Conservation (phyloP, 1,140 invertebrate genomes). For the Tetramorium parvispinum region DNA sequence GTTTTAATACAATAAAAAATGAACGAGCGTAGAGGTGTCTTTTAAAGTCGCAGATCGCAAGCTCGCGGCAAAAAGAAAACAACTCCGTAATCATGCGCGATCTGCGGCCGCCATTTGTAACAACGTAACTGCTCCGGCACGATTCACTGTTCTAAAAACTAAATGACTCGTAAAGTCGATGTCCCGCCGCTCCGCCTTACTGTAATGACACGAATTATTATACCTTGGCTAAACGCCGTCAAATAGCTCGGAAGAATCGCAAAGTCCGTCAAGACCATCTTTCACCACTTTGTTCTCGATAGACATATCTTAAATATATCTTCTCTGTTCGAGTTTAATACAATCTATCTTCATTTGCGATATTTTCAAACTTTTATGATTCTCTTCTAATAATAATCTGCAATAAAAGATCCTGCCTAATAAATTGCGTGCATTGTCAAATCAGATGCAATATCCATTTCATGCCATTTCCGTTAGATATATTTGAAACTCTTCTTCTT, state of each 20-base stretch:
- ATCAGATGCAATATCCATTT: background rate
- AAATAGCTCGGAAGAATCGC: conserved; percentile 52
- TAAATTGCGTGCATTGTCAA: background rate
- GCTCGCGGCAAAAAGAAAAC: conserved; percentile 27
- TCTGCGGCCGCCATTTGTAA: conserved; percentile 52
- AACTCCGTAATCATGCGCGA: conserved; percentile 44
- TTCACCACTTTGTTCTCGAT: background rate
- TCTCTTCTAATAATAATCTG: background rate
- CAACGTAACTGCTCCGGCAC: conserved; percentile 27
- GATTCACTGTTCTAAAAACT: conserved; percentile 56
- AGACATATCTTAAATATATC: conserved; percentile 2
- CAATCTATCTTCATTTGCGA: conserved; percentile 10
- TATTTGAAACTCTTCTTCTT: background rate
- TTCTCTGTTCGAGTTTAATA: background rate
- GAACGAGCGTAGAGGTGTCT: background rate
- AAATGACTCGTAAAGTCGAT: conserved; percentile 59
- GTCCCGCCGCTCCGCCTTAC: conserved; percentile 13
- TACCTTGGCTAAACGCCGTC: conserved; percentile 35
- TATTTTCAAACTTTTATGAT: conserved; percentile 24
- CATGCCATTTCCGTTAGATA: background rate
- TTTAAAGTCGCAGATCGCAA: conserved; percentile 26
- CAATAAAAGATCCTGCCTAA: background rate
- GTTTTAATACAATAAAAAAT: conserved; percentile 38
- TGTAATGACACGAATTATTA: conserved; percentile 52
- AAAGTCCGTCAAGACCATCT: background rate